Evolutionary conservation across 2,113 vertebrate species (phyloP), one percentile per base, ranked within the genome.

Genomic region (Sinocyclocheilus maitianheensis): DNA sequence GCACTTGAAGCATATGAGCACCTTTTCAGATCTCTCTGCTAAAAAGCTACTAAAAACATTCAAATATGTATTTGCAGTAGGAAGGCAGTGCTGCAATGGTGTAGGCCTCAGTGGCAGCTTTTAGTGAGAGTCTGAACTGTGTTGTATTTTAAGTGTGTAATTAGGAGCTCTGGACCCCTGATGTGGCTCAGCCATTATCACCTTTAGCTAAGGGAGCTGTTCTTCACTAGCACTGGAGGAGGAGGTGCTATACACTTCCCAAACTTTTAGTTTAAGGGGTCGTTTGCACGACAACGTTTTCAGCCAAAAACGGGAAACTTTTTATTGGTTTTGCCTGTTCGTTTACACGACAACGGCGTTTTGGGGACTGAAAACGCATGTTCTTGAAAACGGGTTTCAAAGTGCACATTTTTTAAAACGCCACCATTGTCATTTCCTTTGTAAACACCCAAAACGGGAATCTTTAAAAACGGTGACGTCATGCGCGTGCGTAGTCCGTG

Each of bases 111-210:
- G 55, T 62, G 60, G 55, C 26, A 60, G 48, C n/a, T 24, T n/a
- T 48, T 20, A 34, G 79, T 14, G 78, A n/a, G 78, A 14, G 85
- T 63, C 43, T 18, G 87, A 83, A 71, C 40, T 51, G 3, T 48
- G 65, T 48, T 76, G 55, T 80, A 63, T 75, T 87, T 77, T 80
- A 62, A 77, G 85, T 75, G 87, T 80, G 74, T 77, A 62, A 84
- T 67, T 71, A 63, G 84, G 79, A 88, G 72, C 55, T 82, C 69
- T 69, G 75, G 55, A 74, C 74, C 87, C 89, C 67, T 55, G 72
- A 76, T 87, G 81, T 58, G 77, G 62, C 83, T 80, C 78, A 81
- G 67, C 87, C 84, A 89, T 86, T 91, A 88, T 90, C 90, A 89
- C 89, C 85, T 90, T 86, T 82, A 72, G 65, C 84, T 86, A 87